Evolutionary conservation across 2,113 vertebrate species (phyloP).

Genomic region (Oreochromis tanganicae): DNA sequence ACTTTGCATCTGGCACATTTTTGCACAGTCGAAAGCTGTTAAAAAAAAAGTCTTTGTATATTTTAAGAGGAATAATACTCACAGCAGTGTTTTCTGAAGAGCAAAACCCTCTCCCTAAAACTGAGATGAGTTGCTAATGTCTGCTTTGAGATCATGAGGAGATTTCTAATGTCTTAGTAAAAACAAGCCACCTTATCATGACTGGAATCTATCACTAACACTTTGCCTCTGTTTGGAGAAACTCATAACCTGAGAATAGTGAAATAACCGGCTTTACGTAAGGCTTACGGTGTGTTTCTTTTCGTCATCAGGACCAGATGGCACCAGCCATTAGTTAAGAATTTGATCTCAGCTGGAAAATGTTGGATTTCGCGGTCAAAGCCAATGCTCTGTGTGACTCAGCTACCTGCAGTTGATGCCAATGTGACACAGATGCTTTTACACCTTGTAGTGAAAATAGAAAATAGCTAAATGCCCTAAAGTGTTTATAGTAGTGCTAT

Average conservation of each 20-base stretch:
- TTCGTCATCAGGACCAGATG: slow-evolving; percentile 65
- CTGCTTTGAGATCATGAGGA: slow-evolving; percentile 16
- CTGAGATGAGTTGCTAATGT: not conserved
- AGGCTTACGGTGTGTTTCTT: slow-evolving; percentile 35
- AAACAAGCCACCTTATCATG: slow-evolving; percentile 37
- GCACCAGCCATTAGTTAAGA: slow-evolving; percentile 47
- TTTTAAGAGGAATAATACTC: not conserved
- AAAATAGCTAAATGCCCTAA: not conserved
- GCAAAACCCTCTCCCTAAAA: not conserved
- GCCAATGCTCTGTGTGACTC: not conserved
- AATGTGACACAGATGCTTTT: slow-evolving; percentile 44
- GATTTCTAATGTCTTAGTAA: slow-evolving; percentile 28
- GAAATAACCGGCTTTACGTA: slow-evolving; percentile 1
- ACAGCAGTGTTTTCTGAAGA: not conserved
- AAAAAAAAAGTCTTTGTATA: not conserved
- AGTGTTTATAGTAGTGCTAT: not conserved
- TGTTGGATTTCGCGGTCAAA: slow-evolving; percentile 47
- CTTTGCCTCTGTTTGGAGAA: slow-evolving; percentile 46
- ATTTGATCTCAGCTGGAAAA: slow-evolving; percentile 55
- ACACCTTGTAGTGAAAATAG: not conserved
- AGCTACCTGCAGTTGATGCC: slow-evolving; percentile 45
- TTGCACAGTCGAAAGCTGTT: not conserved
- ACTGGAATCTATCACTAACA: slow-evolving; percentile 42
- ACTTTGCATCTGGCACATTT: not conserved
- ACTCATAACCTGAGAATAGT: not conserved